Base-by-base conservation (phyloP, 2,888 invertebrate genomes). In the Lacanobia oleracea region DNA sequence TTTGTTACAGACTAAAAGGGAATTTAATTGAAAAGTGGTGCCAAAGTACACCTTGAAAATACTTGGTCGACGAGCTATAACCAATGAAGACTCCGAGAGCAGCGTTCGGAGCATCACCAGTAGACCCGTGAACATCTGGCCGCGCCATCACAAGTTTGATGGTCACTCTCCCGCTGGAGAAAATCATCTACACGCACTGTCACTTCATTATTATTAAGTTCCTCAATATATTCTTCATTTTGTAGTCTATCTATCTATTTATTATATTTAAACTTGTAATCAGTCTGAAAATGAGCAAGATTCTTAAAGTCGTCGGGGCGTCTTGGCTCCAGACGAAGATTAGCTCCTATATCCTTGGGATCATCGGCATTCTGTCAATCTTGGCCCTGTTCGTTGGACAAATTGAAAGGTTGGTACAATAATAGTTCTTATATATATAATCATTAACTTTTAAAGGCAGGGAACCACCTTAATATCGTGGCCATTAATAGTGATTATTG, bases 251-350 rank as follows among this genome's bases (percentile, higher is more conserved):
- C 80, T 83, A 84, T 85, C 67, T 83, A 83, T 89, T 76, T 83
- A 77, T 68, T 72, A 71, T 77, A 82, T 68, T 69, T 72, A 67
- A 70, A 76, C 75, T 73, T 80, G 62, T 81, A 69, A 77, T 74
- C 80, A 75, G 33, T 77, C 76, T 75, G 65, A 92, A 88, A 90
- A 95, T 95, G 95, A 93, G 90, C 87, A 96, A 97, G 91, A 97
- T 97, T 96, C 94, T 98, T 92, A 98, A 98, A 96, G 98, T 98
- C 79, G 97, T 98, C 75, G 98, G 98, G 86, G 98, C 98, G 90
- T 97, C 97, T 70, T 97, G 97, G 97, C 96, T 97, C 87, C 97
- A 97, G 92, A 98, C 97, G 79, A 97, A 97, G 91, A 97, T 97
- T 88, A 97, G 97, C 90, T 97, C 97, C 54, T 97, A 97, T 89